These are phyloP conservation scores for Acheta domesticus DNA, from an alignment of 2,888 invertebrate species.

Conservation along the genomic window DNA sequence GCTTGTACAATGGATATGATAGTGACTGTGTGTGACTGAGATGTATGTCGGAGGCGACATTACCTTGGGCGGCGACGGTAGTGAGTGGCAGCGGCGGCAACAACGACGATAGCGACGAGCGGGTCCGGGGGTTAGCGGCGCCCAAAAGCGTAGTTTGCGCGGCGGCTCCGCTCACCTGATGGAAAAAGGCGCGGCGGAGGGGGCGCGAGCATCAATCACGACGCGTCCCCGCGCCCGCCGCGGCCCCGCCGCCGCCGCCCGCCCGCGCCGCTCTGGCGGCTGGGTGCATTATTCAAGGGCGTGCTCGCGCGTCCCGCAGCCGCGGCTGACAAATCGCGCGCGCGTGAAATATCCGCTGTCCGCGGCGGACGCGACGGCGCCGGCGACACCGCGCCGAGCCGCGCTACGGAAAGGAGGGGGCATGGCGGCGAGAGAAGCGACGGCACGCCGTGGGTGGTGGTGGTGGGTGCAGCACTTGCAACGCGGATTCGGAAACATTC, in stretches of 20 bases:
- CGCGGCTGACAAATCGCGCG: slow-evolving; percentile 9
- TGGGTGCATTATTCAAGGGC: neutral
- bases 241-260: neutral
- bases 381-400: neutral
- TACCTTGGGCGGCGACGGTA: too few relatives aligned
- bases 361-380: neutral
- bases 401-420: neutral
- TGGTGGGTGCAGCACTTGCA: neutral
- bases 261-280: neutral
- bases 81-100: too few relatives aligned
- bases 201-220: neutral
- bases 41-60: too few relatives aligned
- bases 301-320: neutral
- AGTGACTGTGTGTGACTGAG: too few relatives aligned
- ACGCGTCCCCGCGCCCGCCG: neutral
- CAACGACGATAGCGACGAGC: too few relatives aligned
- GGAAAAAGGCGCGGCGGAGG: neutral
- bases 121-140: too few relatives aligned
- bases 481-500: too few relatives aligned
- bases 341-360: slow-evolving; percentile 1
- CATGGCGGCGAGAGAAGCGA: neutral
- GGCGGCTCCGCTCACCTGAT: neutral
- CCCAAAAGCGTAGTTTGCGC: neutral
- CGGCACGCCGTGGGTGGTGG: neutral
- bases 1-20: too few relatives aligned